Percentiles rank a stretch among this genome's conserved stretches.
Conservation (phyloP, 2,888 invertebrate species). For the Morpho achilles region DNA sequence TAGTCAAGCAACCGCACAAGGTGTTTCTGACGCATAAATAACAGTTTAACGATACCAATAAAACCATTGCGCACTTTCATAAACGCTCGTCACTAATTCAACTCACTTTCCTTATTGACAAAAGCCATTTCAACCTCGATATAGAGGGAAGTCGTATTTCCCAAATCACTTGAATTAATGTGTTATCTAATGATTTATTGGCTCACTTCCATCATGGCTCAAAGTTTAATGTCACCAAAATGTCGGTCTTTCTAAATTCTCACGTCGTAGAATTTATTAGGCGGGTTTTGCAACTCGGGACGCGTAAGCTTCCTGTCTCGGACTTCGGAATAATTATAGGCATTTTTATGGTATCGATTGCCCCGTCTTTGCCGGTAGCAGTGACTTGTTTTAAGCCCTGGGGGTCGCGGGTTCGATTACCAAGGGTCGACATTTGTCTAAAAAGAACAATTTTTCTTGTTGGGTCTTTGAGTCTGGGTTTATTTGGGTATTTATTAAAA, state of each 20-base stretch:
- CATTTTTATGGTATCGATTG: background rate
- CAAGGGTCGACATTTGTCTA: too few relatives aligned
- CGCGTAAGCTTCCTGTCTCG: slow-evolving; percentile 23
- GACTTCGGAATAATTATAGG: slow-evolving; percentile 10
- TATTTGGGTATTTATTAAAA: too few relatives aligned
- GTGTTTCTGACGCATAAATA: too few relatives aligned
- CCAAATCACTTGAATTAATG: slow-evolving; percentile 18
- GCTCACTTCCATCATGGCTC: slow-evolving; percentile 17
- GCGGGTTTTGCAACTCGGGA: slow-evolving; percentile 26
- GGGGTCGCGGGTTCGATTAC: too few relatives aligned
- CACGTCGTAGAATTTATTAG: slow-evolving; percentile 28
- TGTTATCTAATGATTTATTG: slow-evolving; percentile 24
- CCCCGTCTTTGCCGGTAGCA: too few relatives aligned
- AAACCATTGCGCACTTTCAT: slow-evolving; percentile 5
- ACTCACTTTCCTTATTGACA: slow-evolving; percentile 7
- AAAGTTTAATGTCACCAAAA: slow-evolving; percentile 28
- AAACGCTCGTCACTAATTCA: slow-evolving; percentile 4
- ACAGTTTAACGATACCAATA: background rate
- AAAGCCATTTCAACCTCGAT: slow-evolving; percentile 5
- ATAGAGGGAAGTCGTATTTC: slow-evolving; percentile 23
- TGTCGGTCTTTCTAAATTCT: slow-evolving; percentile 27
- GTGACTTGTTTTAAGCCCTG: too few relatives aligned
- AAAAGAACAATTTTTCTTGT: too few relatives aligned
- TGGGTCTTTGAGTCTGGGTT: too few relatives aligned
- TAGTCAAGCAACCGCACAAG: too few relatives aligned